Evolutionary conservation across 2,113 vertebrate species (phyloP).

Genomic region (Archilochus colubris): DNA sequence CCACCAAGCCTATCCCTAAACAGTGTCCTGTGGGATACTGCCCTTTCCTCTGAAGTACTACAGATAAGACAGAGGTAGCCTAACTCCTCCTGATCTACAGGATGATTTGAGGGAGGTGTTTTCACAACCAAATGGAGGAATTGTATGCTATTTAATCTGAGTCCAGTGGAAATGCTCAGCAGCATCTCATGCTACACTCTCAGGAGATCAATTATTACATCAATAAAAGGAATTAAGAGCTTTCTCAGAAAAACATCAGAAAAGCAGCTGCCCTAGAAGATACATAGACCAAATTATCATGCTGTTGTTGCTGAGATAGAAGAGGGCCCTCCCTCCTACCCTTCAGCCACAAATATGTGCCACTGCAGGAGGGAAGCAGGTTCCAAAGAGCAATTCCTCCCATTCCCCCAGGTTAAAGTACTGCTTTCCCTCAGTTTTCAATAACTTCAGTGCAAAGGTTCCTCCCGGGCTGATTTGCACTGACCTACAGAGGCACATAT

Average conservation of each 20-base stretch:
- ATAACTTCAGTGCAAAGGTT: neutral
- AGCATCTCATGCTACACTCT: neutral
- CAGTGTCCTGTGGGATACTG: neutral
- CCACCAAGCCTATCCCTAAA: neutral
- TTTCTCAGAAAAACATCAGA: conserved; percentile 6
- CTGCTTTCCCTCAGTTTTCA: neutral
- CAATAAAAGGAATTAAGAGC: conserved; percentile 43
- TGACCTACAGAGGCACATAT: neutral
- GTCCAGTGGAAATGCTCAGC: neutral
- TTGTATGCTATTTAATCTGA: neutral
- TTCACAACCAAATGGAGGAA: neutral
- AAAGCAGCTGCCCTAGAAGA: conserved; percentile 3
- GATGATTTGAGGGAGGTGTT: conserved; percentile 13
- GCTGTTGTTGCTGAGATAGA: neutral
- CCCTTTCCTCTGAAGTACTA: neutral
- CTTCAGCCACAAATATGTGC: neutral
- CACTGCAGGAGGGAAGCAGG: neutral
- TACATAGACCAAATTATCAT: neutral
- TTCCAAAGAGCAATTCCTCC: neutral
- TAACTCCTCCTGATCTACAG: neutral
- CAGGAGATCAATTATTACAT: conserved; percentile 42
- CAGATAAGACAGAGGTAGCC: neutral
- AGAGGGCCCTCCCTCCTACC: neutral
- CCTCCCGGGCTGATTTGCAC: neutral
- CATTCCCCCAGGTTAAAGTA: neutral